Conservation (phyloP, 2,888 invertebrate species). For the Cerastis leucographa region DNA sequence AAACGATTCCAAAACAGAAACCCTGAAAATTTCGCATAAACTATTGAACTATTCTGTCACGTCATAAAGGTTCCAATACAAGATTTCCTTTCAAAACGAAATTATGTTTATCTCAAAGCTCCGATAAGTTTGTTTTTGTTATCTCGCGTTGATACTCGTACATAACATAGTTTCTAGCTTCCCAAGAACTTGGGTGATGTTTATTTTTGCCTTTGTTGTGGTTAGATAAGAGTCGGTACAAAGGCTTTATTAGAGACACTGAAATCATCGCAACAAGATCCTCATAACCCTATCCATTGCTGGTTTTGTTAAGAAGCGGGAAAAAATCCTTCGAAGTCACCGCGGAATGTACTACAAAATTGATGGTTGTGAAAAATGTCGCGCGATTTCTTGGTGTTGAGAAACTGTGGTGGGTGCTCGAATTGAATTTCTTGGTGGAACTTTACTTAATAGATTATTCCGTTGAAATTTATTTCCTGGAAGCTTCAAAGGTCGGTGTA, state of each 20-base stretch:
- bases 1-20: neutral
- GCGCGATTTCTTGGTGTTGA: neutral
- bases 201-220: constrained; percentile 67
- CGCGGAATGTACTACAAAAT: constrained; percentile 8
- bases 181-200: constrained; percentile 58
- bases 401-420: constrained; percentile 37
- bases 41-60: constrained; percentile 16
- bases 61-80: constrained; percentile 39
- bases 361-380: neutral
- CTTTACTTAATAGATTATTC: constrained; percentile 61
- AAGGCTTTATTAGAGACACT: constrained; percentile 32
- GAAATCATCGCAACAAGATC: neutral
- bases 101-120: constrained; percentile 54
- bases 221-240: constrained; percentile 56
- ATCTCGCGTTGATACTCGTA: constrained; percentile 57
- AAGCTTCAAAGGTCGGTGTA: constrained; percentile 43
- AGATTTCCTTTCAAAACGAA: constrained; percentile 48
- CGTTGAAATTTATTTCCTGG: constrained; percentile 54
- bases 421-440: constrained; percentile 64
- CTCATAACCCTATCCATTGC: constrained; percentile 12
- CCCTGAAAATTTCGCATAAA: neutral
- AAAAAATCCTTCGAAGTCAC: neutral
- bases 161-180: constrained; percentile 64
- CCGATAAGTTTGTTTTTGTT: constrained; percentile 66
- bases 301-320: neutral